These are phyloP conservation scores for Momotus momota DNA, from an alignment of 2,797 vertebrate species.

Conservation along the genomic window DNA sequence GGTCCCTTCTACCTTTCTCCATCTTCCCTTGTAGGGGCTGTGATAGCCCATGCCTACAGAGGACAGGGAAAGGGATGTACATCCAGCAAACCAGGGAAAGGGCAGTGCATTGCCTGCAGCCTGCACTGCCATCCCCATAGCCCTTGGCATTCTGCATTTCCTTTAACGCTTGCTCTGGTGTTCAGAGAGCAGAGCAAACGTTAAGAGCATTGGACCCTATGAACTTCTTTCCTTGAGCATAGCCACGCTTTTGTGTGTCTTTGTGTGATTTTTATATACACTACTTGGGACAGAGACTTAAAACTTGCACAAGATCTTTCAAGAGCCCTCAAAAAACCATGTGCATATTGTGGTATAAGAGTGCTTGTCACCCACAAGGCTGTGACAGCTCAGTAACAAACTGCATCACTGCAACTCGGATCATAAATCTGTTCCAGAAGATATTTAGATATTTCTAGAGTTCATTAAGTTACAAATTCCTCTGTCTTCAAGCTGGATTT, in stretches of 20 bases:
- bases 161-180: neutral
- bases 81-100: neutral
- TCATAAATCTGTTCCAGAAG: neutral
- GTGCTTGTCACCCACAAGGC: fast-evolving
- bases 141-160: neutral
- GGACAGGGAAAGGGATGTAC: neutral
- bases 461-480: neutral
- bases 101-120: neutral
- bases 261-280: neutral
- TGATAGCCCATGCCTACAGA: fast-evolving
- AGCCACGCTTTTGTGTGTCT: neutral
- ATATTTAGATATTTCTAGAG: neutral
- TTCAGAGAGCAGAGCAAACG: neutral
- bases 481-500: neutral
- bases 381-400: neutral
- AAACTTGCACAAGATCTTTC: neutral
- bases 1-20: neutral
- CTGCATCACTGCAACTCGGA: neutral
- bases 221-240: neutral
- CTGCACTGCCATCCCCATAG: fast-evolving
- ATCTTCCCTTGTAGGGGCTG: neutral
- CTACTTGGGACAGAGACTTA: neutral
- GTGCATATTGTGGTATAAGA: neutral
- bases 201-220: neutral
- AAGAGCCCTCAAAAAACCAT: neutral